These are phyloP conservation scores for Tetramorium alpestre DNA, from an alignment of 1,140 invertebrate genomes.

Conservation along the genomic window DNA sequence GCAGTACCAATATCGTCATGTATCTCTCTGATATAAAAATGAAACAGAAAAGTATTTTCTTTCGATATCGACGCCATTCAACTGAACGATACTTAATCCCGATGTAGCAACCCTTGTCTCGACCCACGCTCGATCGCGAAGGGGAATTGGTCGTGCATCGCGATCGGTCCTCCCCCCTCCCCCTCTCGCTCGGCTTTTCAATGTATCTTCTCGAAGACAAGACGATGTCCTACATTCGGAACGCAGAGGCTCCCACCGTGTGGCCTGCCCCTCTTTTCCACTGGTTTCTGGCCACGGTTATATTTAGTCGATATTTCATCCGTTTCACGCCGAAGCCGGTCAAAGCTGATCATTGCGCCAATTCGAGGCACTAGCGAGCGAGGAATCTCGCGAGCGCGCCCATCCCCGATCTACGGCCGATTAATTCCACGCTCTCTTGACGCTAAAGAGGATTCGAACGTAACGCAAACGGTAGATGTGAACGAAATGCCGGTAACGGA, in stretches of 20 bases:
- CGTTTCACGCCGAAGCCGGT: constrained; percentile 77
- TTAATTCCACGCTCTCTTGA: constrained; percentile 2
- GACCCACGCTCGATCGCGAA: constrained; percentile 18
- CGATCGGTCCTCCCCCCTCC: not conserved
- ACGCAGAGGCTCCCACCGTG: constrained; percentile 66
- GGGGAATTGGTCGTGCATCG: constrained; percentile 20
- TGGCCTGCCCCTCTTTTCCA: constrained; percentile 69
- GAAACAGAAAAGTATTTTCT: not conserved
- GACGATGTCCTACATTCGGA: constrained; percentile 80
- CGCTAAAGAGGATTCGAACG: not conserved
- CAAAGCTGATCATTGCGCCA: constrained; percentile 77
- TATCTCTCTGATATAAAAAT: not conserved
- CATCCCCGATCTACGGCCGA: constrained; percentile 15
- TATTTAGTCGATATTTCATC: constrained; percentile 82
- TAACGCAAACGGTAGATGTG: not conserved
- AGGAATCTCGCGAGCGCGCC: constrained; percentile 27
- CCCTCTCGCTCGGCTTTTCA: constrained; percentile 10
- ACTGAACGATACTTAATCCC: not conserved
- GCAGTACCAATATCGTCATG: too few relatives aligned
- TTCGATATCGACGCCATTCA: not conserved
- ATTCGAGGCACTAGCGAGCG: constrained; percentile 51
- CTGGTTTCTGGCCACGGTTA: constrained; percentile 75
- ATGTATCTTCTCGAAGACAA: constrained; percentile 76
- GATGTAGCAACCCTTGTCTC: constrained; percentile 29
- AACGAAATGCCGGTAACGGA: not conserved